Evolutionary conservation across 2,113 vertebrate species (phyloP).

Genomic region (Elachura formosa): DNA sequence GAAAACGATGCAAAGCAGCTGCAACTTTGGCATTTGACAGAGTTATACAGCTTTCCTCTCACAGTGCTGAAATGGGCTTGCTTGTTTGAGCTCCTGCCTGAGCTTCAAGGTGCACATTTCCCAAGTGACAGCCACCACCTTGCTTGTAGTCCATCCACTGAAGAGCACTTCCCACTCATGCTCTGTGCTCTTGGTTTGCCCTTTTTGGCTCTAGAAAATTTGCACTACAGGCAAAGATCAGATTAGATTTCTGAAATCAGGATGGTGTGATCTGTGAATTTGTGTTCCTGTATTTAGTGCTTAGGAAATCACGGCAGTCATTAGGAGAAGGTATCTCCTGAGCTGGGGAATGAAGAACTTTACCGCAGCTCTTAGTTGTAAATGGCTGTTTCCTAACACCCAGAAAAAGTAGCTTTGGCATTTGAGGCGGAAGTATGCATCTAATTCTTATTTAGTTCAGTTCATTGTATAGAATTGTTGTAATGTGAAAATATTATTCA

Average conservation of each 20-base stretch:
- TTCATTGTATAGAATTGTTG: background rate
- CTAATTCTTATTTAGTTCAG: background rate
- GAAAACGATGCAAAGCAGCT: conserved; percentile 43
- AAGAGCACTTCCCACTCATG: background rate
- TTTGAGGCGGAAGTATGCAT: background rate
- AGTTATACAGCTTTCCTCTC: background rate
- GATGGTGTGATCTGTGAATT: background rate
- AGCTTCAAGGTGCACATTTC: background rate
- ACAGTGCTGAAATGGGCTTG: background rate
- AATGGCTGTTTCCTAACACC: background rate
- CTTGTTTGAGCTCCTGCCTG: background rate
- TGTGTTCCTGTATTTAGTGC: background rate
- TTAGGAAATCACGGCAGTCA: fast-evolving
- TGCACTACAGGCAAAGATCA: background rate
- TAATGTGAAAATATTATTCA: background rate
- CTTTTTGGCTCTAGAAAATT: background rate
- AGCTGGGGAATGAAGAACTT: background rate
- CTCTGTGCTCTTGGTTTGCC: background rate
- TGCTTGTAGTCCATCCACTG: fast-evolving
- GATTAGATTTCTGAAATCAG: background rate
- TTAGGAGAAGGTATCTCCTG: background rate
- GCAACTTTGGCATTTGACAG: background rate
- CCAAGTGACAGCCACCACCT: fast-evolving
- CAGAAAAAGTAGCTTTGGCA: background rate
- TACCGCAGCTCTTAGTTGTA: background rate